Evolutionary conservation across 2,113 vertebrate genomes (phyloP).

Genomic region (Tragelaphus strepsiceros): DNA sequence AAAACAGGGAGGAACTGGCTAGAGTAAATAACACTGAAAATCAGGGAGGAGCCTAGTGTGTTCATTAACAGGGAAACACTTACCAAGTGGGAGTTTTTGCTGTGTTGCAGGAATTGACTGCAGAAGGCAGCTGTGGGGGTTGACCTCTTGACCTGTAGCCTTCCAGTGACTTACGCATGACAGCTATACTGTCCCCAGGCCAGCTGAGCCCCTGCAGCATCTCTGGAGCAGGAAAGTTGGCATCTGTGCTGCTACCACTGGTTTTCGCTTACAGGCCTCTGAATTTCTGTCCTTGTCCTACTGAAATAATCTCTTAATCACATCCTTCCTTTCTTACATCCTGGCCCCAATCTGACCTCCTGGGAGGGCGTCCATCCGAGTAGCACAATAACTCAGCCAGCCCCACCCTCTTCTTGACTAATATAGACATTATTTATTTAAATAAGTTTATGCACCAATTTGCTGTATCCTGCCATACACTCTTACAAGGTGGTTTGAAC

Average conservation of each 20-base stretch:
- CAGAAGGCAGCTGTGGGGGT: not conserved
- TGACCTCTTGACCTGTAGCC: not conserved
- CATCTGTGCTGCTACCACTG: not conserved
- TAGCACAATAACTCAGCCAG: slow-evolving; percentile 31
- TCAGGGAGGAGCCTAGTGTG: not conserved
- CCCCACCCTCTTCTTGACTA: slow-evolving; percentile 15
- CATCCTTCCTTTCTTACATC: slow-evolving; percentile 72
- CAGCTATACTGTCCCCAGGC: not conserved
- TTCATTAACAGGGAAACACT: not conserved
- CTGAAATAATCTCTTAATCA: slow-evolving; percentile 67
- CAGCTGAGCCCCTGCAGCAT: not conserved
- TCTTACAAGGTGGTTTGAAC: not conserved
- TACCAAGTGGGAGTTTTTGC: not conserved
- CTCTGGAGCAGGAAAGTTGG: not conserved
- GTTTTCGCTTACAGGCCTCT: slow-evolving; percentile 19
- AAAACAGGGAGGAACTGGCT: not conserved
- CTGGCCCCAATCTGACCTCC: slow-evolving; percentile 53
- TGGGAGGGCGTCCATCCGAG: not conserved
- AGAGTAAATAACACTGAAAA: not conserved
- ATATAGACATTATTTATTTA: not conserved
- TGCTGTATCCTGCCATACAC: not conserved
- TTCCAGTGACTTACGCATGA: not conserved
- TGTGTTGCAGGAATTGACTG: not conserved
- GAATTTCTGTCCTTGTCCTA: slow-evolving; percentile 37
- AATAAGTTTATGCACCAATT: not conserved